Base-by-base conservation (phyloP, 1,140 invertebrate genomes). In the Limonius californicus region DNA sequence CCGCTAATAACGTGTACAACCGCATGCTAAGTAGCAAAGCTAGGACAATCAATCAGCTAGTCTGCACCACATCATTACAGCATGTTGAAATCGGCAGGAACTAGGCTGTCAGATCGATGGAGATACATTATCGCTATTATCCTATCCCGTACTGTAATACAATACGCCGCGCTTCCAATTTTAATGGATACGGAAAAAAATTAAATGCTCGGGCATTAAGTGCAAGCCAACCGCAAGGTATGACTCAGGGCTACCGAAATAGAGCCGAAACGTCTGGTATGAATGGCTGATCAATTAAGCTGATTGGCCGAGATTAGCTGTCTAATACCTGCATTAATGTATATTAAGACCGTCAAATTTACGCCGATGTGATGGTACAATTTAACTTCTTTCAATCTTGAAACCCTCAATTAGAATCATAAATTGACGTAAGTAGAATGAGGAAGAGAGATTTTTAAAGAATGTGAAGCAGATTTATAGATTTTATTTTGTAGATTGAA, bases 1-100 rank as follows among this genome's bases (percentile, higher is more conserved):
- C 63, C 60, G 66, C 68, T 70, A 70, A 68, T 70, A 70, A 68
- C 65, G 63, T 70, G 68, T 70, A 70, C 63, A 64, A 62, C 66
- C 56, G 68, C 68, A 70, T 70, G 68, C 58, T 70, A 67, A 70
- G 68, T 67, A 66, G 68, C 54, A 32, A 68, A 63, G 61, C 55
- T 23, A 50, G 57, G 57, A 64, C 66, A 63, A 70, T 70, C 68
- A 70, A 70, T 70, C 68, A 68, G 65, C 35, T 50, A 56, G 45
- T 39, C 55, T 47, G 60, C 23, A 43, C 50, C 56, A 45, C 21
- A 68, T 68, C 66, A 62, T 67, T 67, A 67, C 63, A 53, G 59
- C 50, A 14, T 54, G 53, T 39, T 39, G 8, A 39, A 54, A 21
- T 54, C 23, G 53, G 16, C 53, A 54, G 53, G 53, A 54, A 54